A percentile compares a stretch with the other conserved stretches of the same genome.
These are phyloP conservation scores for Pitangus sulphuratus DNA, from an alignment of 2,797 vertebrate species.

Conservation along the genomic window DNA sequence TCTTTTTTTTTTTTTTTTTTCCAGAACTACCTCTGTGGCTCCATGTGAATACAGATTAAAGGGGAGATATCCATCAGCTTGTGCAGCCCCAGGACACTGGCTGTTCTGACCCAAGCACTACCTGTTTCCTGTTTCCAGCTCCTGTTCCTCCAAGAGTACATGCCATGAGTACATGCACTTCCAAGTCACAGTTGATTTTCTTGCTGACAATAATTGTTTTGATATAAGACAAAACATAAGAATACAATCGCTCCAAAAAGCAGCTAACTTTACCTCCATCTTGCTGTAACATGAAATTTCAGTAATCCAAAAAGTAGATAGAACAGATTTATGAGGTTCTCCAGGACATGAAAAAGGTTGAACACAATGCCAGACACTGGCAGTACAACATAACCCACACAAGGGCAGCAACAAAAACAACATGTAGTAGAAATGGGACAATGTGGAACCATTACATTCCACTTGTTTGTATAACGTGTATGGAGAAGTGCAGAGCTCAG, in stretches of 20 bases:
- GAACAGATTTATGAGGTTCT: neutral
- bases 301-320: neutral
- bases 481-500: neutral
- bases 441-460: neutral
- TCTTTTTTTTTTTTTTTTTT: neutral
- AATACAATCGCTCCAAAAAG: neutral
- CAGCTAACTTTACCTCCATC: neutral
- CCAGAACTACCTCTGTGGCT: neutral
- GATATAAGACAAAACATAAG: neutral
- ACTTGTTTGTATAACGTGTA: neutral
- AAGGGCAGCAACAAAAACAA: neutral
- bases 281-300: neutral
- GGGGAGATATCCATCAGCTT: neutral
- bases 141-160: neutral
- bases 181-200: neutral
- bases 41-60: neutral
- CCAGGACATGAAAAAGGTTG: neutral
- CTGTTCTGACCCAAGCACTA: neutral
- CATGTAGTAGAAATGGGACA: neutral
- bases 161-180: neutral
- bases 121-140: neutral
- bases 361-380: neutral
- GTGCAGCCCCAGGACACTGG: neutral
- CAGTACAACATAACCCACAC: neutral
- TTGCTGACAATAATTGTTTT: neutral